phyloP scores from a whole-genome alignment of 2,113 vertebrate species.

The Hemiscyllium ocellatum region DNA sequence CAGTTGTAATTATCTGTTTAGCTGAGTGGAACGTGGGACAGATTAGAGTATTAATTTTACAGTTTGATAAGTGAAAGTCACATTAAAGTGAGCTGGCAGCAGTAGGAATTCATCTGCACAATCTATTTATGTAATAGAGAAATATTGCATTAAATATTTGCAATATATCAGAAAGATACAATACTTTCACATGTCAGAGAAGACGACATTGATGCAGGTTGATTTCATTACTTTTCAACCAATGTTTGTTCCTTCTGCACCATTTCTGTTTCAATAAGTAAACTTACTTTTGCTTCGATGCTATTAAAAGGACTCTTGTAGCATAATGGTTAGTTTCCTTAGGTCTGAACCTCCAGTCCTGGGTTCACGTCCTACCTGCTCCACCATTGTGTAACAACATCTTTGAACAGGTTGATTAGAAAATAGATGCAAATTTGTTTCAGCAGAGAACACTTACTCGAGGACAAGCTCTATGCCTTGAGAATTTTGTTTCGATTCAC shows the following conservation, averaged over 20 bases:
- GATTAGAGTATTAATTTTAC: not conserved
- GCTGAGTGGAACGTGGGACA: not conserved
- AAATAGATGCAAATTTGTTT: not conserved
- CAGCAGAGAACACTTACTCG: not conserved
- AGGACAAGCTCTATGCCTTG: not conserved
- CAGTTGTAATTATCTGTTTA: conserved; percentile 3
- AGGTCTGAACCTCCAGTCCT: too few relatives aligned
- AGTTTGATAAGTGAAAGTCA: not conserved
- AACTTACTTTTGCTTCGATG: not conserved
- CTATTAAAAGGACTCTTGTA: too few relatives aligned
- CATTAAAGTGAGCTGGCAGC: not conserved
- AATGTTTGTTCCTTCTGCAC: not conserved
- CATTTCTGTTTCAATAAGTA: not conserved
- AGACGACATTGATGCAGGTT: not conserved
- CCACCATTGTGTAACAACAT: too few relatives aligned
- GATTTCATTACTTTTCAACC: not conserved
- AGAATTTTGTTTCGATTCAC: not conserved
- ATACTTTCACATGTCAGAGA: not conserved
- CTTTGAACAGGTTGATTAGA: too few relatives aligned
- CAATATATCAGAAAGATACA: not conserved
- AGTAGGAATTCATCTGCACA: not conserved
- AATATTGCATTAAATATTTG: not conserved
- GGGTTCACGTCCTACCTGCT: too few relatives aligned
- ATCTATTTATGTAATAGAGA: not conserved
- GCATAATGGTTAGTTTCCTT: too few relatives aligned